Percentiles rank a stretch among this genome's conserved stretches.
These are phyloP conservation scores for Aphyosemion australe DNA, from an alignment of 2,113 vertebrate species.

Conservation along the genomic window DNA sequence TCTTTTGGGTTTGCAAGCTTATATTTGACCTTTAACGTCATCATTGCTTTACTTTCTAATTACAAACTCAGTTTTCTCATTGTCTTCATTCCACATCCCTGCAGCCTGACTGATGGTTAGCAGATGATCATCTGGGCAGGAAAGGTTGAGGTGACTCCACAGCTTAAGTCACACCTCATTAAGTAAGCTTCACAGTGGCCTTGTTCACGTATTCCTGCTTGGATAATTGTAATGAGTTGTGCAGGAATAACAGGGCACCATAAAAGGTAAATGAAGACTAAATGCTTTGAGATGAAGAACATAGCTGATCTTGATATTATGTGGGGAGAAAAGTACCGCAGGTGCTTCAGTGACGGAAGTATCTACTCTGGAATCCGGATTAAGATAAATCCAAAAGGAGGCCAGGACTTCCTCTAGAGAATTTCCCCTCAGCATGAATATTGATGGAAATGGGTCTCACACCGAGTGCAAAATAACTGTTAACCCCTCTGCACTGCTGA, in stretches of 20 bases:
- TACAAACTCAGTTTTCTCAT: slow-evolving; percentile 29
- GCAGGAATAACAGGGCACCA: slow-evolving; percentile 26
- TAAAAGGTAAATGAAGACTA: slow-evolving; percentile 36
- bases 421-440: slow-evolving; percentile 58
- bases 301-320: slow-evolving; percentile 25
- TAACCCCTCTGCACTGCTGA: slow-evolving; percentile 51
- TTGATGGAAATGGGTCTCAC: slow-evolving; percentile 61
- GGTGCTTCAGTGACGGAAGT: slow-evolving; percentile 19
- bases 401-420: slow-evolving; percentile 44
- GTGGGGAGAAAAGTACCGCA: slow-evolving; percentile 20
- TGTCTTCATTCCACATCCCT: slow-evolving; percentile 33
- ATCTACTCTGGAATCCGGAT: slow-evolving; percentile 61
- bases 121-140: slow-evolving; percentile 63
- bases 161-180: slow-evolving; percentile 60
- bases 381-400: slow-evolving; percentile 47
- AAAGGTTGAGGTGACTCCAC: slow-evolving; percentile 68
- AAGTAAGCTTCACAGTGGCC: slow-evolving; percentile 39
- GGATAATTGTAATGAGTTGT: slow-evolving; percentile 51
- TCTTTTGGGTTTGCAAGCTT: slow-evolving; percentile 37
- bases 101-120: slow-evolving; percentile 59
- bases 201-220: slow-evolving; percentile 33
- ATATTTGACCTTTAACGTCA: slow-evolving; percentile 66
- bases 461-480: slow-evolving; percentile 58
- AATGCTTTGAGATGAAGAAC: slow-evolving; percentile 40
- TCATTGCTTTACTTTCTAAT: slow-evolving; percentile 60